These are phyloP conservation scores for Sminthopsis crassicaudata DNA, from an alignment of 2,113 vertebrate species.

Conservation along the genomic window DNA sequence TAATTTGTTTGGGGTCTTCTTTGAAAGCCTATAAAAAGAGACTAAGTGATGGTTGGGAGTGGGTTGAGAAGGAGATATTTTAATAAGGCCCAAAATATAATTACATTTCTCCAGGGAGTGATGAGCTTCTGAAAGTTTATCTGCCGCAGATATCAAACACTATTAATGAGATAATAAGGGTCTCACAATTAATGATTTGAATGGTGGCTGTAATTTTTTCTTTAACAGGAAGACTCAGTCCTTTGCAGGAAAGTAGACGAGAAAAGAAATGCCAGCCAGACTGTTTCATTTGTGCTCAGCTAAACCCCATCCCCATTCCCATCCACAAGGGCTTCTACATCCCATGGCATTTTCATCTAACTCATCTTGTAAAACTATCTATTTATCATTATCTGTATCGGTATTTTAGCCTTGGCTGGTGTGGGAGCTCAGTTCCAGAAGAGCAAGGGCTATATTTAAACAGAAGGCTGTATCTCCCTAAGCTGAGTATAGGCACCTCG, in stretches of 20 bases:
- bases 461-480: background rate
- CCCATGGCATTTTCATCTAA: background rate
- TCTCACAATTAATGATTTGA: constrained; percentile 65
- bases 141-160: constrained; percentile 68
- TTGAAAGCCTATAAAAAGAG: background rate
- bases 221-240: constrained; percentile 34
- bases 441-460: background rate
- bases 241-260: background rate
- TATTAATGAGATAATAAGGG: constrained; percentile 72
- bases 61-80: constrained; percentile 39
- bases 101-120: constrained; percentile 62
- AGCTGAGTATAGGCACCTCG: background rate
- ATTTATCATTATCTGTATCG: background rate
- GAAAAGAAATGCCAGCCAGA: background rate
- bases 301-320: background rate
- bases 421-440: rapidly evolving
- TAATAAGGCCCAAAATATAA: constrained; percentile 59
- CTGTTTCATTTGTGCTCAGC: rapidly evolving
- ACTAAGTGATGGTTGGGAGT: constrained; percentile 9
- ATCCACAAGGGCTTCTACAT: background rate
- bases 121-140: constrained; percentile 63
- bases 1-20: background rate
- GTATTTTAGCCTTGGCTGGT: background rate
- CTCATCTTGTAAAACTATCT: background rate
- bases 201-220: constrained; percentile 32